Evolutionary conservation across 2,888 invertebrate species (phyloP).

Genomic region (Theretra japonica): DNA sequence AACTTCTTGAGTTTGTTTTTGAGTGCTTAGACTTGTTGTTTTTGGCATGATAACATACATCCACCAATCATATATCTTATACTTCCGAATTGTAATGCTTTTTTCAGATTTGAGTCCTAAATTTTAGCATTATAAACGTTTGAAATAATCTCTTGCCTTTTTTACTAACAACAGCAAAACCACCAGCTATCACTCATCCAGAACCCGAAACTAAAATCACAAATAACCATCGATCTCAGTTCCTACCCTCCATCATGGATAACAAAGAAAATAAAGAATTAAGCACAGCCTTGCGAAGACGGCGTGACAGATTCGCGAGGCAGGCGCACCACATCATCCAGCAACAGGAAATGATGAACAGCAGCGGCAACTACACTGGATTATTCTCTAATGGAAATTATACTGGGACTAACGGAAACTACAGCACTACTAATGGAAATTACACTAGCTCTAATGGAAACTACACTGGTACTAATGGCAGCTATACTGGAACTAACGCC

Average conservation of each 20-base stretch:
- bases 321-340: conserved; percentile 94
- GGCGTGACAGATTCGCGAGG: conserved; percentile 92
- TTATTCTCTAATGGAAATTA: conserved; percentile 53
- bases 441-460: conserved; percentile 41
- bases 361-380: conserved; percentile 59
- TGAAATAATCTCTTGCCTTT: conserved; percentile 50
- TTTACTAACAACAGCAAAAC: conserved; percentile 72
- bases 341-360: conserved; percentile 87
- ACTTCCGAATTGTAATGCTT: conserved; percentile 5
- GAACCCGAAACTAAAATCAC: conserved; percentile 62
- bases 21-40: conserved; percentile 34
- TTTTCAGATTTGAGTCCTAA: conserved; percentile 31
- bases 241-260: conserved; percentile 63
- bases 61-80: background rate
- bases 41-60: conserved; percentile 33
- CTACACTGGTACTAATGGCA: conserved; percentile 46
- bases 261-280: conserved; percentile 87
- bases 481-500: conserved; percentile 47
- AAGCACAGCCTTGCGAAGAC: conserved; percentile 90
- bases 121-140: conserved; percentile 36
- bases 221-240: conserved; percentile 55
- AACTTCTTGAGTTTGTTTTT: conserved; percentile 36
- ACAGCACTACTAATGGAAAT: conserved; percentile 46
- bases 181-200: conserved; percentile 55
- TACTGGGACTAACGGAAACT: conserved; percentile 45